Evolutionary conservation across 2,888 invertebrate genomes (phyloP).

Genomic region (Apodemia hepburni): DNA sequence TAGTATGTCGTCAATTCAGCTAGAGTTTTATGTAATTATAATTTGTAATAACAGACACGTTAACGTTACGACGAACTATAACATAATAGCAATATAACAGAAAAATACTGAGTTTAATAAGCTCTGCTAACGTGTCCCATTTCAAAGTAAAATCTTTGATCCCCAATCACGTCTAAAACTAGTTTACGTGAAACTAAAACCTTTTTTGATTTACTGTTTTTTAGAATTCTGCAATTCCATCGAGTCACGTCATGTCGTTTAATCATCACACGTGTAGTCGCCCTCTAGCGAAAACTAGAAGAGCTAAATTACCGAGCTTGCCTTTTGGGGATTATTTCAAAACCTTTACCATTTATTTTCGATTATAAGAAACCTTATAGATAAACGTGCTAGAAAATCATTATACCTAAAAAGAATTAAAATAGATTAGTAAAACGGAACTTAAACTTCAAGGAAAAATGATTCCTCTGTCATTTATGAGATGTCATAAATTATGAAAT

Average conservation of each 20-base stretch:
- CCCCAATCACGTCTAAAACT: background rate
- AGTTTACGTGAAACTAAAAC: background rate
- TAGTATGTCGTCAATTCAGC: no score
- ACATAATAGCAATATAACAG: no score
- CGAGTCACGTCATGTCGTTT: slow-evolving; percentile 35
- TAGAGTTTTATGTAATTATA: no score
- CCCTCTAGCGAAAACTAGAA: slow-evolving; percentile 32
- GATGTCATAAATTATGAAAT: no score
- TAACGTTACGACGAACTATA: no score
- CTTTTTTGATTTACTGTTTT: slow-evolving; percentile 29
- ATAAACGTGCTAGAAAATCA: no score
- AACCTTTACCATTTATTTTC: slow-evolving; percentile 25
- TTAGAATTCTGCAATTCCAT: slow-evolving; percentile 31
- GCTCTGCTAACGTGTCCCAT: background rate
- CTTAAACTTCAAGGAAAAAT: no score
- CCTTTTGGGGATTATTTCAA: slow-evolving; percentile 33
- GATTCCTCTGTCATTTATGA: no score
- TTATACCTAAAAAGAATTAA: no score
- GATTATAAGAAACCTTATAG: background rate
- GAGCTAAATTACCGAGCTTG: slow-evolving; percentile 37
- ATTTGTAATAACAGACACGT: no score
- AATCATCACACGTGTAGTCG: slow-evolving; percentile 39
- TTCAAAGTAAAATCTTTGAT: background rate
- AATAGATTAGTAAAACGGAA: no score
- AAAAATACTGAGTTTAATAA: background rate